Evolutionary conservation across 1,140 invertebrate genomes (phyloP).

Genomic region (Brachionus rotundiformis): DNA sequence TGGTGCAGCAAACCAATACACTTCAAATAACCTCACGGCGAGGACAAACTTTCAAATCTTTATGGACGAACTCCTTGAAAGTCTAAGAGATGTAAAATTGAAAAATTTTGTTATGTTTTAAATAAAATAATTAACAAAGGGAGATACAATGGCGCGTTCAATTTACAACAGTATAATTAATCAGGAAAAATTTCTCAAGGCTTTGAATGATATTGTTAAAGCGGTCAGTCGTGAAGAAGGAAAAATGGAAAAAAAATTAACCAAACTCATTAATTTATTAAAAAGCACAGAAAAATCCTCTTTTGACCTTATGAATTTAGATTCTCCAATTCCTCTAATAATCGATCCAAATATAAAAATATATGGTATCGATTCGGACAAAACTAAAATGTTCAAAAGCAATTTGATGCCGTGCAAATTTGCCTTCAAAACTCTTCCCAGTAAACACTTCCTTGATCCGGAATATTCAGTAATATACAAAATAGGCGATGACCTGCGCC

Average conservation of each 20-base stretch:
- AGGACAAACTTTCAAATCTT: slow-evolving; percentile 46
- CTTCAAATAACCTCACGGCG: background rate
- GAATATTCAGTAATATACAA: slow-evolving; percentile 94
- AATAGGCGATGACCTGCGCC: slow-evolving; percentile 94
- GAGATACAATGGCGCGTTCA: background rate
- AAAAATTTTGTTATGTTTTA: background rate
- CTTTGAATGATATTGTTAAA: slow-evolving; percentile 37
- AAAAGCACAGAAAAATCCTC: slow-evolving; percentile 73
- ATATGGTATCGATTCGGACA: slow-evolving; percentile 80
- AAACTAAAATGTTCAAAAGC: slow-evolving; percentile 86
- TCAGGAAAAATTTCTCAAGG: slow-evolving; percentile 32
- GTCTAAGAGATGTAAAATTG: slow-evolving; percentile 38
- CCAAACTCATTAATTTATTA: slow-evolving; percentile 68
- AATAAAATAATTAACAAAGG: background rate
- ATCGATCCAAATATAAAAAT: slow-evolving; percentile 87
- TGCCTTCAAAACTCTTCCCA: slow-evolving; percentile 73
- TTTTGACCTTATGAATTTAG: slow-evolving; percentile 87
- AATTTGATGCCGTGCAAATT: slow-evolving; percentile 94
- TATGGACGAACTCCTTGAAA: slow-evolving; percentile 39
- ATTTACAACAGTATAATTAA: slow-evolving; percentile 40
- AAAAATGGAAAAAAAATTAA: slow-evolving; percentile 65
- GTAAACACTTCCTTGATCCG: slow-evolving; percentile 63
- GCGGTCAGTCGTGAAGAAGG: slow-evolving; percentile 2
- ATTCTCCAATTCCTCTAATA: slow-evolving; percentile 74
- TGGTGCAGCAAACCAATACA: background rate